Base-by-base conservation (phyloP, 2,113 vertebrate species). In the Atrichornis clamosus region DNA sequence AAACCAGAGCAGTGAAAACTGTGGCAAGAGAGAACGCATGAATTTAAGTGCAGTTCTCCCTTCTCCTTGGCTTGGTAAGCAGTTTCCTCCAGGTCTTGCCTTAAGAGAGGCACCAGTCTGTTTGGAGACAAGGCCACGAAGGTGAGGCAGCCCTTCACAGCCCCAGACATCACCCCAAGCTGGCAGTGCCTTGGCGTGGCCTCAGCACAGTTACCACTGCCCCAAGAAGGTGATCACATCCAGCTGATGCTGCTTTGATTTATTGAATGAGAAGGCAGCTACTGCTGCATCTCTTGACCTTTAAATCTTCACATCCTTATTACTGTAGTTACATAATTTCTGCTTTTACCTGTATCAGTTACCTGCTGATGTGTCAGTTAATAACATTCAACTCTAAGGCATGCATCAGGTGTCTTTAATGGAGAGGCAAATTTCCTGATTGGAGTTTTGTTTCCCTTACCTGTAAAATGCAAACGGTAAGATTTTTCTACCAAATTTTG, bases 21-120 rank as follows among this genome's bases (percentile, higher is more conserved):
- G 15, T 2, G 0, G 47, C 23, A 42, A 33, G 21, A 60, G 20
- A 64, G 13, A 6, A 24, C 8, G 50, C 13, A 1, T 11, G 7
- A 88, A 63, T 49, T n/a, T 53, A 84, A 89, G 32, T 16, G 20
- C 19, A 17, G 14, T 32, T 76, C 39, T 79, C 21, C 7, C 41
- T 78, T 59, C 60, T 55, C 44, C 52, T 62, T 76, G 30, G 35
- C 53, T 69, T 80, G 33, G 23, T 70, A 37, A 77, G n/a, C 24
- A 58, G 13, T 30, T 87, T 70, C 55, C 33, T 84, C 77, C 59
- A 84, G 28, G 18, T 15, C 35, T 56, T 56, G 44, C 37, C 72
- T 53, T 19, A 14, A 39, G 39, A 63, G 16, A 39, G 42, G 5
- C n/a, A 44, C 21, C 68, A 33, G 5, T 33, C 11, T 14, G 9